These are phyloP conservation scores for Drosophila navojoa DNA, from an alignment of 1,140 invertebrate genomes.

Conservation along the genomic window DNA sequence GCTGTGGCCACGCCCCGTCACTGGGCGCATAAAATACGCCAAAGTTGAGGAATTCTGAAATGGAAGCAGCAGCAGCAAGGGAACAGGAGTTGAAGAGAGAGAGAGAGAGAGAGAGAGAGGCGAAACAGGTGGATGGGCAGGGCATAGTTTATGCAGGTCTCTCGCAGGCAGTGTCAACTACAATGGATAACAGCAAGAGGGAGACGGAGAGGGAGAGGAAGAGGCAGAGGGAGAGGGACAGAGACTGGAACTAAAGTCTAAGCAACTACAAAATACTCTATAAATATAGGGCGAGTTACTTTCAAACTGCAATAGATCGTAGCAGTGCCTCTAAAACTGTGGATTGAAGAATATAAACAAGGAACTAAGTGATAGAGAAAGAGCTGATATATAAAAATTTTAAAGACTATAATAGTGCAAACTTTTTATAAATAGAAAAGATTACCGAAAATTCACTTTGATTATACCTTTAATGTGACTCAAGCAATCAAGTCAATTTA, in stretches of 20 bases:
- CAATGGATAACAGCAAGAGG: slow-evolving; percentile 23
- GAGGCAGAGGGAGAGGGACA: background rate
- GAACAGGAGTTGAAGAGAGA: background rate
- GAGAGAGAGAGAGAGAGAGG: background rate
- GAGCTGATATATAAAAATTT: too few species aligned
- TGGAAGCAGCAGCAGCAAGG: background rate
- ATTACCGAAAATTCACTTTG: too few species aligned
- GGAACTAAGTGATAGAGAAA: too few species aligned
- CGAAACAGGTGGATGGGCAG: background rate
- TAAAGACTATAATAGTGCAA: too few species aligned
- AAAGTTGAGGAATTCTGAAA: background rate
- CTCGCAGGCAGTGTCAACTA: slow-evolving; percentile 48
- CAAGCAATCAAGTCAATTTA: too few species aligned
- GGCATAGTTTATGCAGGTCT: slow-evolving; percentile 18
- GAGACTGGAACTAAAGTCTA: background rate
- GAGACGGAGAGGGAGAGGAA: background rate
- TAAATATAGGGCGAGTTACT: background rate
- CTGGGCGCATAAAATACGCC: background rate
- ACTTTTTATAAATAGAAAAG: too few species aligned
- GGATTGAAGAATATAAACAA: too few species aligned
- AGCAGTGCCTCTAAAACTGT: too few species aligned
- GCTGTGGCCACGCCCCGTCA: slow-evolving; percentile 36
- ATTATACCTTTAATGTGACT: too few species aligned
- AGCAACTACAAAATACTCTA: background rate
- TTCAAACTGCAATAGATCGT: too few species aligned